A percentile compares a stretch with the other conserved stretches of the same genome.
Conservation (phyloP, 1,140 invertebrate species). For the Atta colombica region DNA sequence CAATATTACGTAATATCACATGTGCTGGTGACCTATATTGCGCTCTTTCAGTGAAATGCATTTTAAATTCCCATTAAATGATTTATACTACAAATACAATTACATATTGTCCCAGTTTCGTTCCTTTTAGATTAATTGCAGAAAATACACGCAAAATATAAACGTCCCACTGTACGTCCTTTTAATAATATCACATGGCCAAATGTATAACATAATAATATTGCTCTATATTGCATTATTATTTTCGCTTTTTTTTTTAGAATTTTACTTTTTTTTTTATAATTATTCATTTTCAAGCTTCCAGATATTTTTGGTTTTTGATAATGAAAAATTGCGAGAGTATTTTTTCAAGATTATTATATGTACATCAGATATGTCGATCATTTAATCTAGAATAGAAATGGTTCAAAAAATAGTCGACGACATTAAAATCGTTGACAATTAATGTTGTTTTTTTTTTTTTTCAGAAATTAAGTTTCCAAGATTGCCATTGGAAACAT, state of each 20-base stretch:
- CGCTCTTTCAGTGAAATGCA: conserved; percentile 4
- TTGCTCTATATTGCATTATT: neutral
- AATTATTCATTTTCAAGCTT: neutral
- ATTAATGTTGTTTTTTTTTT: conserved; percentile 36
- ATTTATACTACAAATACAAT: conserved; percentile 45
- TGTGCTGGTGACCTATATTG: conserved; percentile 9
- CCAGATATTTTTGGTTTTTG: neutral
- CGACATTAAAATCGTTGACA: neutral
- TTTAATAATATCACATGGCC: neutral
- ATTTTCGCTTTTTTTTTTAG: neutral
- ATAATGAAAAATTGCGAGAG: neutral
- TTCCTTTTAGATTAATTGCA: conserved; percentile 45
- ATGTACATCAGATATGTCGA: neutral
- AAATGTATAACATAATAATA: conserved; percentile 26
- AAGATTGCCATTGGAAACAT: conserved; percentile 14
- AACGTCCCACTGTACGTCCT: neutral
- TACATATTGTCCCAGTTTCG: conserved; percentile 17
- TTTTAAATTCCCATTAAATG: conserved; percentile 40
- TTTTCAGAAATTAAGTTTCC: conserved; percentile 43
- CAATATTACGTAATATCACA: conserved; percentile 9
- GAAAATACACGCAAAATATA: neutral
- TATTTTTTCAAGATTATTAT: neutral
- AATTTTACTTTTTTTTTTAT: neutral
- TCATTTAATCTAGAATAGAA: neutral
- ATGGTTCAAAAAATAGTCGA: neutral